These are phyloP conservation scores for Acestrorhynchus altus DNA, from an alignment of 2,797 vertebrate species.

Conservation along the genomic window DNA sequence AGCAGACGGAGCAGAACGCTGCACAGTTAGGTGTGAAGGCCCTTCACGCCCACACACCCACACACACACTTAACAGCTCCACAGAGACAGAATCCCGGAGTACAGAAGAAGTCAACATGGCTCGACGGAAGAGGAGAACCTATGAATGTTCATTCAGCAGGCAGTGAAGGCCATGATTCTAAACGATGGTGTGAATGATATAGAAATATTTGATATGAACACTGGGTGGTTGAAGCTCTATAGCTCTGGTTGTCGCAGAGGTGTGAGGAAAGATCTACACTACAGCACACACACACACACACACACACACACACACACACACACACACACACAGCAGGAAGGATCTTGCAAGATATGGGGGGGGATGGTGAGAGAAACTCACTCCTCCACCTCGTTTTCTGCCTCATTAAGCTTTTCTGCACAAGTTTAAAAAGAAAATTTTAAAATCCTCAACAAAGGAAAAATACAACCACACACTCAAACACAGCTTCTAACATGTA, in stretches of 20 bases:
- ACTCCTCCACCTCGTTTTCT: background rate
- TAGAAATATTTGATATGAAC: background rate
- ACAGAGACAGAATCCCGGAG: background rate
- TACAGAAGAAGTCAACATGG: background rate
- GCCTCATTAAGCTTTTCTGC: too few relatives aligned
- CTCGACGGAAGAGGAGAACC: background rate
- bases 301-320: slow-evolving; percentile 33
- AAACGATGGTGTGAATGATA: background rate
- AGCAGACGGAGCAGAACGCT: slow-evolving; percentile 12
- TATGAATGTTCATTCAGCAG: background rate
- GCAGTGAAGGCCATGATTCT: background rate
- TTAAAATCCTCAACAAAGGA: too few relatives aligned
- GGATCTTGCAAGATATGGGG: background rate
- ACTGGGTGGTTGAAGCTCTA: background rate
- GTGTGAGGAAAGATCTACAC: slow-evolving; percentile 1
- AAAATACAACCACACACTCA: too few relatives aligned
- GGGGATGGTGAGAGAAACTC: slow-evolving; percentile 59
- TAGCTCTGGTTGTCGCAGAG: slow-evolving; percentile 23
- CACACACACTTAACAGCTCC: background rate
- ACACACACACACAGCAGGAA: slow-evolving; percentile 39
- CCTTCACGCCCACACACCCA: slow-evolving; percentile 23
- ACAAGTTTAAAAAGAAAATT: too few relatives aligned
- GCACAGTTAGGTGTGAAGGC: slow-evolving; percentile 28
- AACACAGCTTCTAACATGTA: too few relatives aligned
- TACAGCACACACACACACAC: slow-evolving; percentile 39